Evolutionary conservation across 2,113 vertebrate species (phyloP), one percentile per base, ranked within the genome.

Genomic region (Chloropsis cyanopogon): DNA sequence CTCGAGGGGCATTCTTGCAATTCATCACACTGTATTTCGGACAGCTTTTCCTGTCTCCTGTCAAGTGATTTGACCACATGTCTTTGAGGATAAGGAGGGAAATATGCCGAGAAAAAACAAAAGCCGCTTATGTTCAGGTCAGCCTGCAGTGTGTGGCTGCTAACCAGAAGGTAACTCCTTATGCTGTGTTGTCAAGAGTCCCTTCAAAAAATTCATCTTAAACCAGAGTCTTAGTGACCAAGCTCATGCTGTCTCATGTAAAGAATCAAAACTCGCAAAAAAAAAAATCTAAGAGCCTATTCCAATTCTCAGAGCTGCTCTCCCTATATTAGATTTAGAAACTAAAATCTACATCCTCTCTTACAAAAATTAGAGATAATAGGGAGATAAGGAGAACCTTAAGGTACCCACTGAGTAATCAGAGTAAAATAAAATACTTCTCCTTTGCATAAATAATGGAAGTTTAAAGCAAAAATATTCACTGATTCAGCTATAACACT

Each of bases 21-120:
- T 42, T 35, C 29, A 46, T 59, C 56, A 47, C 12, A 8, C 26
- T 7, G 44, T 22, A 9, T 59, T 85, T 79, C 79, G 66, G 29
- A 52, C 66, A 68, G 39, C 35, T 35, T 59, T 75, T 75, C 65
- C 47, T 92, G 53, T 59, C 61, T 90, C 37, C 70, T 68, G 78
- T 93, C 85, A 95, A 76, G 46, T 90, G 95, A 95, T 68, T 87
- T 78, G 59, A 33, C 35, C 91, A 54, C 89, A 24, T 19, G 39
- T 85, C 78, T 81, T 85, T 60, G 87, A 64, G 33, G 33, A 56
- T 54, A 60, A 69, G 53, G 15, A 66, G 22, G 69, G 44, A 93
- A 82, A 56, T 20, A 68, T 2, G 1, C 60, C 4, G 1, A 60
- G 66, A 52, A 25, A 46, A 83, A 83, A 14, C 90, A 64, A 76